A percentile compares a stretch with the other conserved stretches of the same genome.
Evolutionary conservation across 2,797 vertebrate species (phyloP).

Genomic region (Gymnothorax reevesii): DNA sequence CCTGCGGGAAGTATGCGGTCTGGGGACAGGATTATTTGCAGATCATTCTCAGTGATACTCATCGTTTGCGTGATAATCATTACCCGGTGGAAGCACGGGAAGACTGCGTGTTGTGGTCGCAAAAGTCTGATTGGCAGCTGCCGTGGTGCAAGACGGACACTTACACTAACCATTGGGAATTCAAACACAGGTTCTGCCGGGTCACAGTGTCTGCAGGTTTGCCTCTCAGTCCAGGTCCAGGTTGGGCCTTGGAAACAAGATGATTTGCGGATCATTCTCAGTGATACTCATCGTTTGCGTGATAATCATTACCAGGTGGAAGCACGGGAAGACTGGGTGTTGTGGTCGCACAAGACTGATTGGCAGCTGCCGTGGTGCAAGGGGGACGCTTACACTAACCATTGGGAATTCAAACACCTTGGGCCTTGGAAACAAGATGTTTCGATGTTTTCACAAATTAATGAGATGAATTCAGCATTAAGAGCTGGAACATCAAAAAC

Average conservation of each 20-base stretch:
- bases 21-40: constrained; percentile 14
- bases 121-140: not conserved
- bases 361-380: not conserved
- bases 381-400: not conserved
- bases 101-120: not conserved
- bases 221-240: too few species aligned
- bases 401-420: not conserved
- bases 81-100: not conserved
- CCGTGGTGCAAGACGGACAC: not conserved
- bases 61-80: not conserved
- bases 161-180: not conserved
- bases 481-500: not conserved
- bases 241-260: not conserved
- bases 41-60: constrained; percentile 22
- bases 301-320: not conserved
- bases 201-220: not conserved
- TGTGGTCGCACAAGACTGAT: not conserved
- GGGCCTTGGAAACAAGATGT: not conserved
- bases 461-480: not conserved
- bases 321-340: not conserved
- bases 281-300: constrained; percentile 20
- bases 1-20: constrained; percentile 8
- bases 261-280: constrained; percentile 18
- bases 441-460: not conserved
- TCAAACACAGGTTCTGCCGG: not conserved